Evolutionary conservation across 23 tunicate species (phyloP).

Genomic region (Styela clava): DNA sequence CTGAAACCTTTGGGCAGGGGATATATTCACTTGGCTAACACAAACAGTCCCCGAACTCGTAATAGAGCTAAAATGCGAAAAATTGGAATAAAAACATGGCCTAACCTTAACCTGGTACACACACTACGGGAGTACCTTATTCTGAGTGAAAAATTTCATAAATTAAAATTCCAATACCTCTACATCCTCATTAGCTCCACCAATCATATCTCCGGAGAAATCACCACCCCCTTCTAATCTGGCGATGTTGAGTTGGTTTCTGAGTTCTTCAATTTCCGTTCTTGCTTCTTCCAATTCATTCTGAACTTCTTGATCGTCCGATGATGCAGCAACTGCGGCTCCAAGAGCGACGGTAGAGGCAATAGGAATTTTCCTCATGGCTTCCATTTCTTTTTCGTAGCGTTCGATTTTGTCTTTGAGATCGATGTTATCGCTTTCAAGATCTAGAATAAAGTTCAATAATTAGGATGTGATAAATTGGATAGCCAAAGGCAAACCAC

Average conservation of each 20-base stretch:
- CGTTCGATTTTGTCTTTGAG: conserved; percentile 3
- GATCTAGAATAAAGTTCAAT: conserved; percentile 20
- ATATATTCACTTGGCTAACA: no score
- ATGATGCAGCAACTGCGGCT: background rate
- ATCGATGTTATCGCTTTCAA: conserved; percentile 14
- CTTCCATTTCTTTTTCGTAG: background rate
- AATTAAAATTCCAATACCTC: no score
- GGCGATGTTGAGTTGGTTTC: conserved; percentile 10
- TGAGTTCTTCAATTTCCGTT: conserved; percentile 22
- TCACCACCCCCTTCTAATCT: background rate
- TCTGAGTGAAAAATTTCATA: no score
- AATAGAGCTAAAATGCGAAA: no score
- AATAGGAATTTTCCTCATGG: background rate
- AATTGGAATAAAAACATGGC: no score
- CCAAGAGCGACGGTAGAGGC: conserved; percentile 14
- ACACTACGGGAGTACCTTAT: no score
- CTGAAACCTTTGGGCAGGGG: no score
- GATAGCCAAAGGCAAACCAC: no score
- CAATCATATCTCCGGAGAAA: background rate
- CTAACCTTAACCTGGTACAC: no score
- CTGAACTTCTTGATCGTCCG: background rate
- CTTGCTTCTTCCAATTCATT: conserved; percentile 18
- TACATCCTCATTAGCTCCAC: background rate
- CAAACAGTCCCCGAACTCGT: no score
- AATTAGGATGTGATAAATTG: no score